phyloP scores from a whole-genome alignment of 2,888 invertebrate genomes.

The Celastrina argiolus region DNA sequence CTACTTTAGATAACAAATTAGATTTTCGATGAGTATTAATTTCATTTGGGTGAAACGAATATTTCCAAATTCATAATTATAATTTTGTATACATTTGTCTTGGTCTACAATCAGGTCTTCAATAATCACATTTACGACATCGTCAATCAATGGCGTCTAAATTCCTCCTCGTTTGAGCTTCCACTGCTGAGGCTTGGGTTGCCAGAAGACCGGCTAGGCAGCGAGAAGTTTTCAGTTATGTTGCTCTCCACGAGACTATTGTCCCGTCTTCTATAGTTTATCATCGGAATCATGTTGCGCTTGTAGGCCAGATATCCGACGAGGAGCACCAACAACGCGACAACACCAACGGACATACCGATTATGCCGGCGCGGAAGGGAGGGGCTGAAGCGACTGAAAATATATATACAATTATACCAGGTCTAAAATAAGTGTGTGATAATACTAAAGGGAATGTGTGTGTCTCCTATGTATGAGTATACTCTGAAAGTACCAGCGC shows the following conservation, averaged over 20 bases:
- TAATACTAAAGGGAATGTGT: no score
- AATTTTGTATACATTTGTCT: no score
- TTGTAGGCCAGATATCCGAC: conserved; percentile 44
- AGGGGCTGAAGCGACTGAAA: conserved; percentile 28
- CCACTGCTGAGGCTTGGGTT: conserved; percentile 22
- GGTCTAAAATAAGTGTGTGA: no score
- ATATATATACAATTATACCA: conserved; percentile 19
- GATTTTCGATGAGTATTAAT: no score
- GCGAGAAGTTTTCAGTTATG: conserved; percentile 8
- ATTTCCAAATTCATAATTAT: no score
- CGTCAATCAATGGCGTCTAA: not conserved
- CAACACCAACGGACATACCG: conserved; percentile 47
- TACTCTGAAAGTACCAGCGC: no score
- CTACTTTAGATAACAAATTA: no score
- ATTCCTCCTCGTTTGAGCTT: conserved; percentile 8
- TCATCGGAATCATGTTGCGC: conserved; percentile 26
- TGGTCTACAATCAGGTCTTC: no score
- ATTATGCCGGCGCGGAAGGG: conserved; percentile 48
- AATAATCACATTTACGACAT: no score
- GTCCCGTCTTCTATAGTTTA: not conserved
- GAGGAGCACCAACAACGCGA: conserved; percentile 40
- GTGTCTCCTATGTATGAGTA: no score
- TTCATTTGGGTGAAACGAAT: no score
- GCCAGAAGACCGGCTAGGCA: conserved; percentile 13
- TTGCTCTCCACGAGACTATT: not conserved